Evolutionary conservation across 1,140 invertebrate species (phyloP).

Genomic region (Megalopta genalis): DNA sequence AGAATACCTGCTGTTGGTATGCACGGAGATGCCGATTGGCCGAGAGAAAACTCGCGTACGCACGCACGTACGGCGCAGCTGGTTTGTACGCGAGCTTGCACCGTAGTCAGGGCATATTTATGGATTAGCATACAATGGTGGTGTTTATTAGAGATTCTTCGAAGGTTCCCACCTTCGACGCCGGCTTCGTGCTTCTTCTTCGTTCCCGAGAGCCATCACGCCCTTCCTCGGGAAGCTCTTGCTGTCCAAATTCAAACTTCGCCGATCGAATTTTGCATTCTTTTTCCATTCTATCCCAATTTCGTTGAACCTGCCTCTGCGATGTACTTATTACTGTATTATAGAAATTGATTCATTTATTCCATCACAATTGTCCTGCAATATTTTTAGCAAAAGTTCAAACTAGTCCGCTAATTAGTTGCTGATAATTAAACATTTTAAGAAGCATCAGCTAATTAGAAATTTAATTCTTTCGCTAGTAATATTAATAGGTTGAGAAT

Average conservation of each 20-base stretch:
- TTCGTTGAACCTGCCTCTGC: too few species aligned
- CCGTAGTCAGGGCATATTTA: conserved; percentile 64
- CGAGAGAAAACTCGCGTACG: conserved; percentile 60
- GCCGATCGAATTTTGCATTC: background rate
- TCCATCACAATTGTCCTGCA: too few species aligned
- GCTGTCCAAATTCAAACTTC: conserved; percentile 1
- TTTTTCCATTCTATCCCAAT: background rate
- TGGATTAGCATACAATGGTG: conserved; percentile 67
- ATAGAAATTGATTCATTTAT: too few species aligned
- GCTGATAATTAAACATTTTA: too few species aligned
- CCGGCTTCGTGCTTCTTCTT: conserved; percentile 52
- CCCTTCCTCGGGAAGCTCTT: conserved; percentile 40
- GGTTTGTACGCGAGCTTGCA: conserved; percentile 66
- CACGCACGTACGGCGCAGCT: conserved; percentile 62
- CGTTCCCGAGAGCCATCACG: conserved; percentile 46
- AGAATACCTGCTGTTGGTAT: conserved; percentile 70
- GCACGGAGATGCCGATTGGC: conserved; percentile 52
- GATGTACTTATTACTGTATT: too few species aligned
- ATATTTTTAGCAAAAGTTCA: too few species aligned
- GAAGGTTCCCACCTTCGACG: conserved; percentile 63
- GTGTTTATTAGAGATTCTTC: conserved; percentile 68
- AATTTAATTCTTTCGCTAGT: too few species aligned
- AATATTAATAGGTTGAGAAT: too few species aligned
- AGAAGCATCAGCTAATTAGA: too few species aligned
- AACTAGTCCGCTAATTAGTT: too few species aligned